phyloP scores from a whole-genome alignment of 2,888 invertebrate genomes.

The Tetrapedia diversipes region DNA sequence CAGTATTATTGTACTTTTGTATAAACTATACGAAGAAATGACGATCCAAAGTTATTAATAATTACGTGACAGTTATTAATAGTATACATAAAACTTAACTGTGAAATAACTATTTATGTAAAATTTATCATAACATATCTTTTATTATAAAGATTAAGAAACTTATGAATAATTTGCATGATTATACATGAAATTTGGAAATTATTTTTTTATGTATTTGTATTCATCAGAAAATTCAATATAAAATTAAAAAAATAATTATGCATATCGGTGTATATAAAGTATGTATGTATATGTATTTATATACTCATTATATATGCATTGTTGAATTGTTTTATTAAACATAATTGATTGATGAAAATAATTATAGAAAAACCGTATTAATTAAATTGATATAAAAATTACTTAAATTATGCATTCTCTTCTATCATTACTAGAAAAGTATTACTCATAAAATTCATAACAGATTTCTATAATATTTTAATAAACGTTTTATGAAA shows the following conservation, averaged over 20 bases:
- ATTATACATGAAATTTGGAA: background rate
- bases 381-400: constrained; percentile 5
- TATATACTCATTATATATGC: background rate
- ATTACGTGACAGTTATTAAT: background rate
- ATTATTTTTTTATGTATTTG: constrained; percentile 28
- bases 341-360: background rate
- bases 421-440: constrained; percentile 16
- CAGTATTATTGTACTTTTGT: constrained; percentile 49
- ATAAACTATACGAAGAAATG: constrained; percentile 4
- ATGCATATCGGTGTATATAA: background rate
- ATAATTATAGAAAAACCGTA: constrained; percentile 19
- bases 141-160: constrained; percentile 13
- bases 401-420: background rate
- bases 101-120: constrained; percentile 8
- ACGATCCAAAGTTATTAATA: constrained; percentile 1
- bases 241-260: constrained; percentile 2
- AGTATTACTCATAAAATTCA: too few relatives aligned
- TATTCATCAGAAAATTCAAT: background rate
- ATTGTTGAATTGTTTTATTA: constrained; percentile 1
- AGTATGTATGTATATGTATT: constrained; percentile 1
- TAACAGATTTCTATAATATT: too few relatives aligned
- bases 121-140: constrained; percentile 29
- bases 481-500: constrained; percentile 38
- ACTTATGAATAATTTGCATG: background rate
- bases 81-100: constrained; percentile 14